phyloP scores from a whole-genome alignment of 2,113 vertebrate genomes.

The Rattus norvegicus region DNA sequence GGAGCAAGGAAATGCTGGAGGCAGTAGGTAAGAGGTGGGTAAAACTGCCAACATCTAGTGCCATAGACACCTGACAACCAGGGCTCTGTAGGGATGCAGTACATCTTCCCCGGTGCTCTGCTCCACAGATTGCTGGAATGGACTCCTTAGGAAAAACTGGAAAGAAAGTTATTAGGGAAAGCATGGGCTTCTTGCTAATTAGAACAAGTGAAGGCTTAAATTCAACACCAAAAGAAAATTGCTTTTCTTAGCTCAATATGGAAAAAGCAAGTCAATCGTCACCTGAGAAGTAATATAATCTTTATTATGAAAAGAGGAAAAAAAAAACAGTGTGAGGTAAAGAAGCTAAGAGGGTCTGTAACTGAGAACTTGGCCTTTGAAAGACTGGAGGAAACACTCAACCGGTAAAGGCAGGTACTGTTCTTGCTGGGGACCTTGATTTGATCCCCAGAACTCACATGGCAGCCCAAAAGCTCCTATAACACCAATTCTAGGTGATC shows the following conservation, averaged over 20 bases:
- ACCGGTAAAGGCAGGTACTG: not conserved
- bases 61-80: not conserved
- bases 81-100: not conserved
- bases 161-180: not conserved
- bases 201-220: conserved; percentile 1
- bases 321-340: not conserved
- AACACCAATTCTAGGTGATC: not conserved
- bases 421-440: not conserved
- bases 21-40: no score
- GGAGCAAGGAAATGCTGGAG: not conserved
- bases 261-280: not conserved
- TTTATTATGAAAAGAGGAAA: not conserved
- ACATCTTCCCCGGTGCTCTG: not conserved
- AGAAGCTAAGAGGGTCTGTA: not conserved
- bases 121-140: not conserved
- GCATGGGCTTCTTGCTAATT: conserved; percentile 10
- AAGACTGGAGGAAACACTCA: not conserved
- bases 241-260: conserved; percentile 5
- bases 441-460: not conserved
- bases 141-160: not conserved
- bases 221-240: not conserved
- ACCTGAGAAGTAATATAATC: conserved; percentile 22
- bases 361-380: not conserved
- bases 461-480: not conserved
- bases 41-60: not conserved